Evolutionary conservation across 2,113 vertebrate species (phyloP).

Genomic region (Dromaius novaehollandiae): DNA sequence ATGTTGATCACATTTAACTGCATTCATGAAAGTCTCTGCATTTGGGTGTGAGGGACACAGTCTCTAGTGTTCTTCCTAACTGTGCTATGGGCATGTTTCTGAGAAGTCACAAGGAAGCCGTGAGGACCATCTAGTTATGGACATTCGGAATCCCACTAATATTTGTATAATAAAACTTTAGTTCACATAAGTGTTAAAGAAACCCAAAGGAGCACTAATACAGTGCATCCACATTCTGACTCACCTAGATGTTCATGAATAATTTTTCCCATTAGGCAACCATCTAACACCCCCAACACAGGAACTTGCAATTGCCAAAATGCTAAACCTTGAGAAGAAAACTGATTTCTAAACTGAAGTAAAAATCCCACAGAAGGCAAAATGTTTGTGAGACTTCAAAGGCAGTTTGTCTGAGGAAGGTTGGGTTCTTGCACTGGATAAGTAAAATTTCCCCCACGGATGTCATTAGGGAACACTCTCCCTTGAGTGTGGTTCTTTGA

Average conservation of each 20-base stretch:
- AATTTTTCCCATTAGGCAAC: not conserved
- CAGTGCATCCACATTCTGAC: not conserved
- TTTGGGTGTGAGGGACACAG: not conserved
- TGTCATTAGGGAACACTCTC: not conserved
- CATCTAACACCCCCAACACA: not conserved
- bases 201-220: not conserved
- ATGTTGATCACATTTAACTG: not conserved
- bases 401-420: not conserved
- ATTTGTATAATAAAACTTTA: not conserved
- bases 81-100: not conserved
- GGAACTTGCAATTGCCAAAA: not conserved
- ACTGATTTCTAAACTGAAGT: not conserved
- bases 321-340: not conserved
- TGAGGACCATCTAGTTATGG: not conserved
- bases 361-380: not conserved
- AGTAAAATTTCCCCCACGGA: not conserved
- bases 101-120: not conserved
- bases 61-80: not conserved
- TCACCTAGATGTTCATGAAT: not conserved
- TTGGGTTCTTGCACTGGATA: not conserved
- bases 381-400: not conserved
- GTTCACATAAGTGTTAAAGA: not conserved
- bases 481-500: not conserved
- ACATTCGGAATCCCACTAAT: constrained; percentile 8
- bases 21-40: not conserved